A percentile compares a stretch with the other conserved stretches of the same genome.
Evolutionary conservation across 1,140 invertebrate genomes (phyloP).

Genomic region (Palaemon carinicauda): DNA sequence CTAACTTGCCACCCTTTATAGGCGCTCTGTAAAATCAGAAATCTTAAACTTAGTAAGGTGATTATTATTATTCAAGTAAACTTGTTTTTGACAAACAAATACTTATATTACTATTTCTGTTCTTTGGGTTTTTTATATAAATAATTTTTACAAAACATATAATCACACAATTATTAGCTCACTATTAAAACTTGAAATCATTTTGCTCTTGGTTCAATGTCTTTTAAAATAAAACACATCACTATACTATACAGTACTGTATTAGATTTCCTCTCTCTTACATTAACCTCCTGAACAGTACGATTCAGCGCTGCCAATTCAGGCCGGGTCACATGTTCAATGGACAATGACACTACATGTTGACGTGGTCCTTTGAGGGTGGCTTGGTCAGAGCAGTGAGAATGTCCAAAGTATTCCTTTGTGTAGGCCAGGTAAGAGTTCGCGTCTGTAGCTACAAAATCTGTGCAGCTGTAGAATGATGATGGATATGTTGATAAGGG

Average conservation of each 20-base stretch:
- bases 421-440: not conserved
- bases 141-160: no score
- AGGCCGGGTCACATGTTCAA: not conserved
- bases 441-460: not conserved
- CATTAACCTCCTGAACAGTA: slow-evolving; percentile 13
- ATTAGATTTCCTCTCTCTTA: not conserved
- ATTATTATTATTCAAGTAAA: not conserved
- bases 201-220: no score
- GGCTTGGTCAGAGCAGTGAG: not conserved
- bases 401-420: not conserved
- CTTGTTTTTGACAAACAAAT: no score
- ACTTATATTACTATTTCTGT: no score
- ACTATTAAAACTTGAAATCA: no score
- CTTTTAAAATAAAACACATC: not conserved
- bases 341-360: not conserved
- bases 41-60: not conserved
- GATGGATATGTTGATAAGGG: no score
- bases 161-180: no score
- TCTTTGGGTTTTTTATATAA: no score
- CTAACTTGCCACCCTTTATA: slow-evolving; percentile 11
- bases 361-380: slow-evolving; percentile 10
- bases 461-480: not conserved
- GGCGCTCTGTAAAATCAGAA: not conserved
- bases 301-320: not conserved
- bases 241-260: not conserved